A percentile compares a stretch with the other conserved stretches of the same genome.
These are phyloP conservation scores for Stramonita haemastoma DNA, from an alignment of 2,888 invertebrate genomes.

Conservation along the genomic window DNA sequence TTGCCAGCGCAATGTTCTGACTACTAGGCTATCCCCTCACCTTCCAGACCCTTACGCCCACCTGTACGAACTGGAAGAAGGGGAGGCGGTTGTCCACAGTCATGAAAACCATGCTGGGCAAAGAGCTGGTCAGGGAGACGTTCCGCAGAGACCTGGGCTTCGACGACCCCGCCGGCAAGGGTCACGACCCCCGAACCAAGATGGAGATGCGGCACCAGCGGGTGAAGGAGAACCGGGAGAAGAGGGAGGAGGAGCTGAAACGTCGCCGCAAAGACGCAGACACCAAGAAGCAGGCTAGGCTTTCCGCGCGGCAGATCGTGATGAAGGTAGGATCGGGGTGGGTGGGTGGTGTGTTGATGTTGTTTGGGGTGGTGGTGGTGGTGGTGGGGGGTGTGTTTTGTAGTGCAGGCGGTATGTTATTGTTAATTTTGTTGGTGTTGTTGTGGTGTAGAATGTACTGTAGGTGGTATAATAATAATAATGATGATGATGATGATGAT, in stretches of 20 bases:
- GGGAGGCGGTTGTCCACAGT: conserved; percentile 68
- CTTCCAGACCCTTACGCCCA: conserved; percentile 60
- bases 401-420: too few relatives aligned
- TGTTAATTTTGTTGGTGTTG: too few relatives aligned
- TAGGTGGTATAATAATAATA: too few relatives aligned
- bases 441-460: too few relatives aligned
- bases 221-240: conserved; percentile 75
- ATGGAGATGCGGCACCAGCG: conserved; percentile 75
- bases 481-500: too few relatives aligned
- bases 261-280: conserved; percentile 60
- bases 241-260: conserved; percentile 65
- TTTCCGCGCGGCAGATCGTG: conserved; percentile 70
- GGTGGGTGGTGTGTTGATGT: too few relatives aligned
- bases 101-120: conserved; percentile 70
- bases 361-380: too few relatives aligned
- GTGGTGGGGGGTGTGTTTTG: too few relatives aligned
- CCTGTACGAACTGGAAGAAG: conserved; percentile 67
- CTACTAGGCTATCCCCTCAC: too few relatives aligned
- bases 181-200: conserved; percentile 70
- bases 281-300: conserved; percentile 70
- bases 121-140: conserved; percentile 70
- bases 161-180: conserved; percentile 51
- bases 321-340: conserved; percentile 61
- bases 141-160: conserved; percentile 58
- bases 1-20: too few relatives aligned